Base-by-base conservation (phyloP, 1,140 invertebrate species). In the Helicorthomorpha holstii region DNA sequence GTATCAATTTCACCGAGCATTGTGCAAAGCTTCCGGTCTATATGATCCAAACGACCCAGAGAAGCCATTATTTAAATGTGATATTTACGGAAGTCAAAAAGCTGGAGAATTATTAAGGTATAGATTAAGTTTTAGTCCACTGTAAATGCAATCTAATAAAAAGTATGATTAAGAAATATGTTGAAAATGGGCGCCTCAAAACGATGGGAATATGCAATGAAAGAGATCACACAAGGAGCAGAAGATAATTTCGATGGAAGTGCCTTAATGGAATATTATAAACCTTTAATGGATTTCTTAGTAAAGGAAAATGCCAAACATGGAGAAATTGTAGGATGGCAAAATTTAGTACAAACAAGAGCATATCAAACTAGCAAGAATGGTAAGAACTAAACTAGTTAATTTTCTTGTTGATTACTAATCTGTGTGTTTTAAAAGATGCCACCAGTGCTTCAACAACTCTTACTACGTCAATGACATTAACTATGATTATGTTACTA, bases 201-300 rank as follows among this genome's bases (percentile, higher is more conserved):
- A 54, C 62, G 62, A 4, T 70, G 68, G 68, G 57, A 56, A 27
- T 63, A 65, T 34, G 63, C 61, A 1, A 57, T 72, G 62, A 74
- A 80, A 56, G 79, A 82, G 56, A 75, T 86, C 0, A 85, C 83
- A 0, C 29, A 34, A 34, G 85, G 85, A 14, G 82, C 85, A 60
- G 70, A 72, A 12, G 73, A 80, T 45, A 69, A 95, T 43, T 62
- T 74, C 42, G 82, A 83, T 62, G 83, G 87, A n/a, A 74, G 74
- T 27, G 85, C 91, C 0, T 65, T 98, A n/a, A 66, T 87, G 44
- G 84, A 94, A 61, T 98, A 92, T 67, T 98, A 96, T 74, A 71
- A 79, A 19, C 93, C 92, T 0, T 71, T 98, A 3, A 80, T 85
- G 60, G 80, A 89, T 23, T 96, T 88, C 88, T 70, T 96, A 48